A percentile compares a stretch with the other conserved stretches of the same genome.
Conservation (phyloP, 2,888 invertebrate genomes). For the Drosophila vallismaia region DNA sequence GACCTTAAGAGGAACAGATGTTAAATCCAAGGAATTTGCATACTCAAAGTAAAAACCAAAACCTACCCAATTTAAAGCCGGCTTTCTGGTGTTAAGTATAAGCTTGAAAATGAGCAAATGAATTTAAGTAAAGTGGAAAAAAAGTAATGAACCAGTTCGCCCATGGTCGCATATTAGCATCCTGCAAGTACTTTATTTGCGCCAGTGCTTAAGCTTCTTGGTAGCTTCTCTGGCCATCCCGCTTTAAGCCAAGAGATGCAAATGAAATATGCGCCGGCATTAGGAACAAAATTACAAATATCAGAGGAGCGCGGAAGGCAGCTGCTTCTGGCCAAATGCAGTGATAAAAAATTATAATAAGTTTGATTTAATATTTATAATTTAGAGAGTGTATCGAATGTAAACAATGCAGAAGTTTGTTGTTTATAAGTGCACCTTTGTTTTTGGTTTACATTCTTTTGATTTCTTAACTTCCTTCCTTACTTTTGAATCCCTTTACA, state of each 20-base stretch:
- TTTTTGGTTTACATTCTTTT: too few relatives aligned
- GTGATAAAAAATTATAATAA: background rate
- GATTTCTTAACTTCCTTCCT: too few relatives aligned
- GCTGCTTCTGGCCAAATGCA: constrained; percentile 33
- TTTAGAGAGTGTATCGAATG: background rate
- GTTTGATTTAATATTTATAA: background rate
- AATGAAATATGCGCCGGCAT: constrained; percentile 63
- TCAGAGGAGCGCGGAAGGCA: constrained; percentile 50
- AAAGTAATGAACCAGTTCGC: constrained; percentile 36
- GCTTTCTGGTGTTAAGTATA: constrained; percentile 29
- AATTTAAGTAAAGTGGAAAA: constrained; percentile 23
- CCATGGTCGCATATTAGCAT: constrained; percentile 40
- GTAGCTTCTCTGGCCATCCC: constrained; percentile 5
- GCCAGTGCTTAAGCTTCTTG: constrained; percentile 33
- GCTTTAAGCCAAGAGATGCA: constrained; percentile 50
- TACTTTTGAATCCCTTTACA: too few relatives aligned
- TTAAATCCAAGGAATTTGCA: constrained; percentile 30
- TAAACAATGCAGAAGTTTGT: background rate
- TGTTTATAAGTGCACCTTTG: too few relatives aligned
- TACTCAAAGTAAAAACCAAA: constrained; percentile 27
- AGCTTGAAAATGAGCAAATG: constrained; percentile 41
- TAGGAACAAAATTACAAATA: constrained; percentile 64
- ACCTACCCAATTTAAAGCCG: constrained; percentile 27
- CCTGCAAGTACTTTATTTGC: constrained; percentile 41
- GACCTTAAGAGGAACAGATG: constrained; percentile 40